Evolutionary conservation across 2,888 invertebrate species (phyloP), one percentile per base, ranked within the genome.

Genomic region (Rhogogaster chlorosoma): DNA sequence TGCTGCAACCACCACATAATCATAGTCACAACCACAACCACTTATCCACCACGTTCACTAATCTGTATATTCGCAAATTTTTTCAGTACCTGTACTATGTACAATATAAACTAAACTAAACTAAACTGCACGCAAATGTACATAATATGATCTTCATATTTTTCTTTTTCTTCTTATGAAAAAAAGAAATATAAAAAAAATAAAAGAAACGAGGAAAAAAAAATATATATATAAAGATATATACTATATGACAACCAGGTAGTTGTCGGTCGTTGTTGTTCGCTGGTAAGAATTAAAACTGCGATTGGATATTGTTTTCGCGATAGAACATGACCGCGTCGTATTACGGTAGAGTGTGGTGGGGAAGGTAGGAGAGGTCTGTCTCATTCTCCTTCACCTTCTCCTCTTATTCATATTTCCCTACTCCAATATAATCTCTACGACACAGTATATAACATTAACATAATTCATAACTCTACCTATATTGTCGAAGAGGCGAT

Each of bases 221-320:
- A n/a, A 38, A 9, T n/a, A 4, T 38, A 38, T 38, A 38, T 38
- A 38, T 3, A 38, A 5, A 38, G 38, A 38, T 38, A 6, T n/a
- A 38, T 38, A 38, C 0, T 38, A 38, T 38, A n/a, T n/a, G 53
- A 53, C n/a, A n/a, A 53, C n/a, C 7, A n/a, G n/a, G 1, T 53
- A 53, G 18, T 49, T 12, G 61, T 61, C 61, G 9, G 9, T 61
- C 10, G 61, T 61, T 22, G 26, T 61, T 26, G 61, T 61, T n/a
- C 1, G 10, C 26, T 53, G n/a, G 53, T 53, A 61, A 26, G 61
- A 61, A 61, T 61, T 22, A 61, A 61, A 61, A 61, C 61, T 61
- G 61, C 61, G 61, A 61, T 61, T 26, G 12, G 61, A 61, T 61
- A 61, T 61, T 61, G 61, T 61, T 61, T 61, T 61, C 61, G 61